A percentile compares a stretch with the other conserved stretches of the same genome.
phyloP scores from a whole-genome alignment of 1,140 invertebrate genomes.

The Bombus breviceps region DNA sequence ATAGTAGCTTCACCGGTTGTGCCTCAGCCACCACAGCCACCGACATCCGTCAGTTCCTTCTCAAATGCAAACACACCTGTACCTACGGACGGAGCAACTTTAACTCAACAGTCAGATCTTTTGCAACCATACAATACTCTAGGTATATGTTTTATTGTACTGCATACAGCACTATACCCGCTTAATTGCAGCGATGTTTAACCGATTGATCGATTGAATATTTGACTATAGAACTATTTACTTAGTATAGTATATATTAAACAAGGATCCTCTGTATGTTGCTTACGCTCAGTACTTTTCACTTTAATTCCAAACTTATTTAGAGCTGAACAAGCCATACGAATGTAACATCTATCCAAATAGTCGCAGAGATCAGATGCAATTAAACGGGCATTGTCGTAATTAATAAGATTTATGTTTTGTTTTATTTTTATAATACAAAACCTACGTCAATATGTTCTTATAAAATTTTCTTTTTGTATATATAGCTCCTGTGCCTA shows the following conservation, averaged over 20 bases:
- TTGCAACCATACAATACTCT: slow-evolving; percentile 79
- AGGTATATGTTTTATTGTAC: slow-evolving; percentile 67
- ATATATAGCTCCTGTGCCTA: slow-evolving; percentile 71
- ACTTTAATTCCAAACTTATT: background rate
- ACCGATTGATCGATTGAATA: background rate
- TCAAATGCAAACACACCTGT: slow-evolving; percentile 72
- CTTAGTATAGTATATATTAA: background rate
- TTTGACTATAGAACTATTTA: background rate
- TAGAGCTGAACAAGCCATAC: background rate
- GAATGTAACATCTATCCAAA: background rate
- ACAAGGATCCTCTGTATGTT: background rate
- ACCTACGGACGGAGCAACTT: slow-evolving; percentile 66
- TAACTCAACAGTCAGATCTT: slow-evolving; percentile 76
- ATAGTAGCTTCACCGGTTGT: slow-evolving; percentile 77
- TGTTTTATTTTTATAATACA: background rate
- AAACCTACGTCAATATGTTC: background rate
- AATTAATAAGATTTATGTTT: background rate
- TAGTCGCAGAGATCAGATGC: background rate
- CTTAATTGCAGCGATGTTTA: background rate
- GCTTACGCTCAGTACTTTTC: background rate
- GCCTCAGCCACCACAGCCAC: slow-evolving; percentile 73
- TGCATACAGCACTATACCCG: background rate
- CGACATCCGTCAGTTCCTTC: slow-evolving; percentile 76
- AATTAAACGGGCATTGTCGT: background rate
- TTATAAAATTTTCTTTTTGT: slow-evolving; percentile 10